Percentiles rank a stretch among this genome's conserved stretches.
Conservation (phyloP, 2,113 vertebrate genomes). For the Hypanus sabinus region DNA sequence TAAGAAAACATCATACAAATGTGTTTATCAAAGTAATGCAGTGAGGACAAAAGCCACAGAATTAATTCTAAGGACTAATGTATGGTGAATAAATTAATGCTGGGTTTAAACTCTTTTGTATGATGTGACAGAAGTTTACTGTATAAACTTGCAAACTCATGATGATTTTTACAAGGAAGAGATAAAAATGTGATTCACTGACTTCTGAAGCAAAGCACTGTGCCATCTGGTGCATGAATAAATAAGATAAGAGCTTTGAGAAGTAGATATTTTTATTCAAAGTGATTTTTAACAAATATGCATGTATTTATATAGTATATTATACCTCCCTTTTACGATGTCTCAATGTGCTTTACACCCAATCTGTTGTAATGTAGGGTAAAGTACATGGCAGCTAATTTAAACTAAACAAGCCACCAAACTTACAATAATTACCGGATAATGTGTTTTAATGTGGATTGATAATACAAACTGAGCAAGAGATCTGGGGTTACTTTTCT, state of each 20-base stretch:
- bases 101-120: background rate
- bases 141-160: background rate
- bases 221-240: constrained; percentile 2
- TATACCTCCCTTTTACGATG: no score
- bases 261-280: background rate
- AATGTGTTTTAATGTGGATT: no score
- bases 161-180: background rate
- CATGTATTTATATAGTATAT: no score
- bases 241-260: background rate
- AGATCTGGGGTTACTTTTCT: no score
- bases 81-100: background rate
- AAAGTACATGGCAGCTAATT: no score
- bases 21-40: background rate
- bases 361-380: no score
- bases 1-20: background rate
- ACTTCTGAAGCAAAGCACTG: background rate
- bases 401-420: no score
- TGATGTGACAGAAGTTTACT: background rate
- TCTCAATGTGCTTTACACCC: no score
- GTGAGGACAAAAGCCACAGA: background rate
- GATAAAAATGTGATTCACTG: background rate
- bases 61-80: background rate
- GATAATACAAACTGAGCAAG: no score
- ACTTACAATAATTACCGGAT: no score
- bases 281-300: background rate